Percentiles rank a stretch among this genome's conserved stretches.
Evolutionary conservation across 2,888 invertebrate species (phyloP).

Genomic region (Lepidochrysops patricia): DNA sequence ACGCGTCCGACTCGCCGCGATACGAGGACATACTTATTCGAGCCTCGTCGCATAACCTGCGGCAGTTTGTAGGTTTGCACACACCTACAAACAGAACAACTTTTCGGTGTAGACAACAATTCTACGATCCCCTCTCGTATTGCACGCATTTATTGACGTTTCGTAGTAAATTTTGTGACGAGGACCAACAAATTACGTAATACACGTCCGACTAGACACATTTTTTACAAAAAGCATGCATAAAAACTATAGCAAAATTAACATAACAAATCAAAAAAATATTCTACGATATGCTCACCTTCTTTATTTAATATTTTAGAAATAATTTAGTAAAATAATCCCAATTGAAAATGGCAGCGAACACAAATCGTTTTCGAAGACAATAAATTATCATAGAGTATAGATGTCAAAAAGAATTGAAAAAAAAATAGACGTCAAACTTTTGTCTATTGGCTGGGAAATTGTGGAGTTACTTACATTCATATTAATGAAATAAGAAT

Average conservation of each 20-base stretch:
- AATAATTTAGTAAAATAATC: conserved; percentile 31
- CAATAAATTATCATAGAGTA: conserved; percentile 34
- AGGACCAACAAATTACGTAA: conserved; percentile 70
- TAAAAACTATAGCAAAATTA: conserved; percentile 36
- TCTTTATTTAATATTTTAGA: conserved; percentile 28
- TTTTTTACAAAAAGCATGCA: conserved; percentile 40
- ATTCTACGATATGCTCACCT: conserved; percentile 54
- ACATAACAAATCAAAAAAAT: conserved; percentile 38
- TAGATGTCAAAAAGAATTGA: conserved; percentile 16
- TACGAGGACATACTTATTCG: conserved; percentile 66
- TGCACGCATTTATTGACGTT: conserved; percentile 47
- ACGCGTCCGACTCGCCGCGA: conserved; percentile 52
- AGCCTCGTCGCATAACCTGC: conserved; percentile 70
- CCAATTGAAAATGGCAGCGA: conserved; percentile 66
- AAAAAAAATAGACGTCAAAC: conserved; percentile 14
- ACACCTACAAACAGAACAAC: conserved; percentile 82
- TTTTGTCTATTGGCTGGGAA: no score
- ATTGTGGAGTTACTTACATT: no score
- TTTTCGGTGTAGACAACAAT: conserved; percentile 77
- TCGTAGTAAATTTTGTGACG: conserved; percentile 52
- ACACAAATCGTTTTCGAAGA: conserved; percentile 46
- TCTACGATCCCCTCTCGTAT: conserved; percentile 52
- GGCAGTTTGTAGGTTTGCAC: conserved; percentile 75
- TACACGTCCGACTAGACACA: conserved; percentile 42
- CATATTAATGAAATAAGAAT: no score